Conservation (phyloP, 2,888 invertebrate species). For the Odontocerum albicorne region DNA sequence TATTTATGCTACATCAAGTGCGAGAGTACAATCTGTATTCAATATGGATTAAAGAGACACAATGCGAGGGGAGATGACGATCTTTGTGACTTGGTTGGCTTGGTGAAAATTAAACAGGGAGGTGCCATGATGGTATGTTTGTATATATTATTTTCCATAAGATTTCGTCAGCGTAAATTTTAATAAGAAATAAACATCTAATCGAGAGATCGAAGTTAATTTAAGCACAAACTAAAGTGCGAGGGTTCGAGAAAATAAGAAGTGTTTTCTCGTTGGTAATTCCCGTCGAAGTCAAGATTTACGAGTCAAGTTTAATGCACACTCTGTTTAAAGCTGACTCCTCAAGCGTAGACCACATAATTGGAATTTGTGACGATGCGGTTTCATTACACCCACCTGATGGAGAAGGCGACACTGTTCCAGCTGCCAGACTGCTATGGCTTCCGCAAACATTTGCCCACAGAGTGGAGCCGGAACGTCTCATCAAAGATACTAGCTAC, state of each 20-base stretch:
- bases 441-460: constrained; percentile 10
- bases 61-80: too few relatives aligned
- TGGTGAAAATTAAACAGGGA: too few relatives aligned
- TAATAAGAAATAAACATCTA: too few relatives aligned
- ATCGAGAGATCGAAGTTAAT: not conserved
- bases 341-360: constrained; percentile 6
- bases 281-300: constrained; percentile 10
- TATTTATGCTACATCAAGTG: too few relatives aligned
- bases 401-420: not conserved
- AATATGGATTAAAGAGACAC: too few relatives aligned
- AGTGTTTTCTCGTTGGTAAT: constrained; percentile 2
- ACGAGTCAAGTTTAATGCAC: constrained; percentile 13
- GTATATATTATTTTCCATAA: too few relatives aligned
- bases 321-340: not conserved
- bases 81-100: not conserved
- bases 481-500: too few relatives aligned
- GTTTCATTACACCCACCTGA: constrained; percentile 10
- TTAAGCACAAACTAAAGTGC: not conserved
- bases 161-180: too few relatives aligned
- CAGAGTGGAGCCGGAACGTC: too few relatives aligned
- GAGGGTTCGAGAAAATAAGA: constrained; percentile 1
- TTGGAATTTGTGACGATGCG: constrained; percentile 17
- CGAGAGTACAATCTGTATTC: too few relatives aligned
- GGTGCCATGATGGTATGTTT: too few relatives aligned
- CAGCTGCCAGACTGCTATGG: not conserved